Evolutionary conservation across 2,797 vertebrate species (phyloP), one percentile per base, ranked within the genome.

Genomic region (Scleropages formosus): DNA sequence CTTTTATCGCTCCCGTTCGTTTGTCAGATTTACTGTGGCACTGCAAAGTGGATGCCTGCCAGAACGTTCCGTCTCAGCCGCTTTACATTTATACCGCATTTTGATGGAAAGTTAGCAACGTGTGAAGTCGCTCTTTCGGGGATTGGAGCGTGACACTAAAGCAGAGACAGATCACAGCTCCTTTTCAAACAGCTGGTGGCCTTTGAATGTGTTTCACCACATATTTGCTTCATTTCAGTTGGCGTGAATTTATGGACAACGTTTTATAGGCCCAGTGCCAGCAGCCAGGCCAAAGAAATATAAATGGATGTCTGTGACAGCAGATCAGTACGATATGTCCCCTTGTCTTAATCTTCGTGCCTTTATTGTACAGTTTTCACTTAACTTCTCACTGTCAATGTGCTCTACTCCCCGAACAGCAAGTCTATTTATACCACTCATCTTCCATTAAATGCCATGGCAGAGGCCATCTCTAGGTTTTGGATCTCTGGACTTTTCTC

Each of bases 301-400:
- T 70, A 49, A 70, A 70, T 56, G 68, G 47, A 70, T 49, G 66
- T 1, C 4, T 56, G 47, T 70, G 68, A 70, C 68, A 27, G 47
- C 47, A 39, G 68, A 69, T 53, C 69, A 69, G 67, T 24, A 51
- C 53, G 65, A 31, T n/a, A 13, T 44, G 20, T 9, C 46, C 49
- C 12, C 1, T 65, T 67, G 31, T 16, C 20, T 60, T 22, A 24
- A n/a, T n/a, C n/a, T n/a, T n/a, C n/a, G n/a, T 39, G 31, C 39
- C 31, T 39, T 39, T 39, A 2, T 6, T 39, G 6, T 39, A 2
- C 6, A 39, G 2, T 39, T 39, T n/a, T n/a, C n/a, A n/a, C 31
- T 39, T 6, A 39, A 31, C 39, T 2, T 6, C 31, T 39, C 31
- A 39, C 31, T 39, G 31, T 6, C 31, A 31, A 39, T 39, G 31